phyloP scores from a whole-genome alignment of 2,113 vertebrate genomes.

The Tetrax tetrax region DNA sequence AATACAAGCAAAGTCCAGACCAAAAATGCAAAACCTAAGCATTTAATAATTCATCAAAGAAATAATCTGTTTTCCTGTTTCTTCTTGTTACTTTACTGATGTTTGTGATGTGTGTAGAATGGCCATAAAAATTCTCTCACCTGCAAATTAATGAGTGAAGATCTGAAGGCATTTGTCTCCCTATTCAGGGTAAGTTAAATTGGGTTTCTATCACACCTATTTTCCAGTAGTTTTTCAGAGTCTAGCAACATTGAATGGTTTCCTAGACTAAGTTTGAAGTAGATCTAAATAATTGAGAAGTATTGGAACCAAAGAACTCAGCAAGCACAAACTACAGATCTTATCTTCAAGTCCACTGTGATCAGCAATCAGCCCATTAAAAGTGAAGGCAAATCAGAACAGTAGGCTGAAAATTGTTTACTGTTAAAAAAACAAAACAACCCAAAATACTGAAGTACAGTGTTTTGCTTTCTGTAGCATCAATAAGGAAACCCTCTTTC shows the following conservation, averaged over 20 bases:
- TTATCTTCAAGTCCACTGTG: background rate
- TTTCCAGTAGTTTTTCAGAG: background rate
- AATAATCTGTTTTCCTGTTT: background rate
- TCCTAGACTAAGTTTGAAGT: background rate
- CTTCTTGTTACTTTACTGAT: background rate
- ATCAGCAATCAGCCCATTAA: background rate
- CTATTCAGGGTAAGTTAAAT: background rate
- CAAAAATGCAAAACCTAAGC: background rate
- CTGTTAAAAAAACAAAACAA: background rate
- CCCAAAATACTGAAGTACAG: background rate
- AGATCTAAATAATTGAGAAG: background rate
- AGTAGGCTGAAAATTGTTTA: background rate
- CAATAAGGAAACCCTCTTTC: background rate
- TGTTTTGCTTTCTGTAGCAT: background rate
- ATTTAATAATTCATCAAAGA: background rate
- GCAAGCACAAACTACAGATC: background rate
- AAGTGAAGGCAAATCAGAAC: background rate
- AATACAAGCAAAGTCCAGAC: background rate
- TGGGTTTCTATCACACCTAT: background rate
- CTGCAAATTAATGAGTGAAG: background rate
- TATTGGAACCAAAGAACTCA: background rate
- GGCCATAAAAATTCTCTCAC: background rate
- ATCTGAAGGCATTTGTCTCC: background rate
- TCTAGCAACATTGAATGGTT: background rate
- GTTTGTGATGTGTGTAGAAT: background rate